These are phyloP conservation scores for Smittia aterrima DNA, from an alignment of 2,888 invertebrate genomes.

Conservation along the genomic window DNA sequence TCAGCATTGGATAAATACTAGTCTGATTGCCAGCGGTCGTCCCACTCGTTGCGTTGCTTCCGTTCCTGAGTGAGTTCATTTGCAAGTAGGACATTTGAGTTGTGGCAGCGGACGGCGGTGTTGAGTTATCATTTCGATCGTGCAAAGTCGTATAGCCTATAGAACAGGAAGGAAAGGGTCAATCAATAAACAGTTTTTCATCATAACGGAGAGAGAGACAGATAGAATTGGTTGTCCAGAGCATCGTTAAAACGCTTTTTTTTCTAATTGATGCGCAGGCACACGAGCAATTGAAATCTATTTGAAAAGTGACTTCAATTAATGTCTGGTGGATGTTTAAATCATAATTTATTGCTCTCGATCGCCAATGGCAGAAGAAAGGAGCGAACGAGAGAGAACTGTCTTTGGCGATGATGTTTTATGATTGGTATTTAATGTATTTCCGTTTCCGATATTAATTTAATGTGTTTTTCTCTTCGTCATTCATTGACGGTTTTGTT, in stretches of 20 bases:
- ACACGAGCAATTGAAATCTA: conserved; percentile 28
- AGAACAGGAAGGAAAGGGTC: conserved; percentile 39
- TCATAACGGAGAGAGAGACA: conserved; percentile 23
- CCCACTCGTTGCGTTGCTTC: conserved; percentile 20
- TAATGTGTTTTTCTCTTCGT: conserved; percentile 26
- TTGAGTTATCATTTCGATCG: conserved; percentile 52
- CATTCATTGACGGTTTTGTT: conserved; percentile 28
- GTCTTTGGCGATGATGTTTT: conserved; percentile 40
- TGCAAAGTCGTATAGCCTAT: conserved; percentile 51
- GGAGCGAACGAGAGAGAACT: not conserved
- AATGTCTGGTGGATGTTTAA: conserved; percentile 41
- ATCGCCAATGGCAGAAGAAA: conserved; percentile 21
- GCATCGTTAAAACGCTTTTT: conserved; percentile 4
- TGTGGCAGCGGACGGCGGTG: conserved; percentile 47
- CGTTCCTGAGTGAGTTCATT: conserved; percentile 41
- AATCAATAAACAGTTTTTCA: conserved; percentile 39
- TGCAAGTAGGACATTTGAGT: conserved; percentile 40
- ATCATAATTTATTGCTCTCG: conserved; percentile 40
- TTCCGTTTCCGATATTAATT: conserved; percentile 42
- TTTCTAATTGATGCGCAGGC: conserved; percentile 29
- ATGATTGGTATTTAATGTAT: conserved; percentile 41
- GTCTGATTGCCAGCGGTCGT: conserved; percentile 25
- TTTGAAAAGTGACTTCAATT: conserved; percentile 38
- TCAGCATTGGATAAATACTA: conserved; percentile 41
- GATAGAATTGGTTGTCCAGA: not conserved